Evolutionary conservation across 2,113 vertebrate genomes (phyloP), one percentile per base, ranked within the genome.

Genomic region (Rutilus rutilus): DNA sequence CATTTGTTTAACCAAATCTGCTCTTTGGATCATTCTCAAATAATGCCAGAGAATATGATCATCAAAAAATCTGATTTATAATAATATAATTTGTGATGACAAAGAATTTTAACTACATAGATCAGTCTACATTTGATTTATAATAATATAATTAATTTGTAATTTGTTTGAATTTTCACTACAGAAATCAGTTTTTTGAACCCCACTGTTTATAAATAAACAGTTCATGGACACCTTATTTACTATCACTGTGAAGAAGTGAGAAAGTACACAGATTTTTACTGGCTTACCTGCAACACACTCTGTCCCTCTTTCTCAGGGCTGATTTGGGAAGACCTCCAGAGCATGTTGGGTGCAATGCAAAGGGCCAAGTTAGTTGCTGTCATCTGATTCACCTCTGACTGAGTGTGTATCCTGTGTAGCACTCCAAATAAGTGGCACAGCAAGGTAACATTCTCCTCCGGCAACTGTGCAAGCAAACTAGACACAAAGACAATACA

Each of bases 301-400:
- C 93, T 94, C 11, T 85, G 91, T 89, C 93, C 95, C 45, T 95
- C 95, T 75, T 95, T 93, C 47, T 96, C 95, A 3, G 94, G 93
- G 27, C 92, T 93, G 3, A 91, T 90, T 17, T 93, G 90, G 21
- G 89, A 89, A 0, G 94, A 92, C 1, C 95, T 92, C 94, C 95
- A 95, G 36, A 96, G 89, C 94, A 96, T 95, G 86, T 95, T 96
- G 83, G 96, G 95, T 50, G 96, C 95, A 30, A 96, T 95, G 90
- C 95, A 96, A 42, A 96, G 93, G 6, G 95, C 93, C 87, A 96
- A 90, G 84, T 96, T 96, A 69, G 93, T 94, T 50, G 95, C 95
- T 23, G 91, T 96, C 95, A 96, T 96, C 90, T 96, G 95, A 81
- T 96, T 96, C 60, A 95, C 92, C 0, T 91, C 86, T 0, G 95